These are phyloP conservation scores for Hypena proboscidalis DNA, from an alignment of 2,888 invertebrate species.

Conservation along the genomic window DNA sequence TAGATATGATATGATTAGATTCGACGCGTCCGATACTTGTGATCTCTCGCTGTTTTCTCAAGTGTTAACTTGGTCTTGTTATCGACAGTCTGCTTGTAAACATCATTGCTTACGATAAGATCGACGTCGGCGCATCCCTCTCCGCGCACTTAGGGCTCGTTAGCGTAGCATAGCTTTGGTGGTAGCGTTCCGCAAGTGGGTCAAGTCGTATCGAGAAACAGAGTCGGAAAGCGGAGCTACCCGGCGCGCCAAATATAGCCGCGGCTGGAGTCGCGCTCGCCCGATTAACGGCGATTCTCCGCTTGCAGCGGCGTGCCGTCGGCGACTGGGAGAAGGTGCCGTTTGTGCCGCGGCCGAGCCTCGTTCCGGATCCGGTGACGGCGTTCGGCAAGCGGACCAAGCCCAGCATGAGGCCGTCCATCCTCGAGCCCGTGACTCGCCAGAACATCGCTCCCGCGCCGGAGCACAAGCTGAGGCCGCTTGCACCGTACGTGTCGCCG, in stretches of 20 bases:
- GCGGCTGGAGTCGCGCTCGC: constrained; percentile 80
- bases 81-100: constrained; percentile 67
- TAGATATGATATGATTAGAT: constrained; percentile 43
- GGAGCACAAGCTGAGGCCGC: constrained; percentile 85
- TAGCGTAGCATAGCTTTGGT: constrained; percentile 45
- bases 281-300: constrained; percentile 83
- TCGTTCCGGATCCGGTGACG: constrained; percentile 93
- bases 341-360: constrained; percentile 93
- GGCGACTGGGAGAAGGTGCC: constrained; percentile 96
- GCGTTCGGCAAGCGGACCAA: constrained; percentile 90
- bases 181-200: constrained; percentile 71
- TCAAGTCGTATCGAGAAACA: constrained; percentile 71
- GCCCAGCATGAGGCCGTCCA: constrained; percentile 74
- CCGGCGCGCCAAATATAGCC: constrained; percentile 86
- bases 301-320: constrained; percentile 89
- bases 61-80: constrained; percentile 50
- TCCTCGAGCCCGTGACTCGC: constrained; percentile 84
- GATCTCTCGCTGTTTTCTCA: constrained; percentile 50
- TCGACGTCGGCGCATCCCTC: constrained; percentile 30
- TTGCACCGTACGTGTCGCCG: constrained; percentile 88
- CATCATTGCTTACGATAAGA: constrained; percentile 65
- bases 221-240: constrained; percentile 76
- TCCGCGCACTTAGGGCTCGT: constrained; percentile 35
- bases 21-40: constrained; percentile 18
- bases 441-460: constrained; percentile 87